Base-by-base conservation (phyloP, 2,113 vertebrate species). In the Campylomormyrus tamandua region DNA sequence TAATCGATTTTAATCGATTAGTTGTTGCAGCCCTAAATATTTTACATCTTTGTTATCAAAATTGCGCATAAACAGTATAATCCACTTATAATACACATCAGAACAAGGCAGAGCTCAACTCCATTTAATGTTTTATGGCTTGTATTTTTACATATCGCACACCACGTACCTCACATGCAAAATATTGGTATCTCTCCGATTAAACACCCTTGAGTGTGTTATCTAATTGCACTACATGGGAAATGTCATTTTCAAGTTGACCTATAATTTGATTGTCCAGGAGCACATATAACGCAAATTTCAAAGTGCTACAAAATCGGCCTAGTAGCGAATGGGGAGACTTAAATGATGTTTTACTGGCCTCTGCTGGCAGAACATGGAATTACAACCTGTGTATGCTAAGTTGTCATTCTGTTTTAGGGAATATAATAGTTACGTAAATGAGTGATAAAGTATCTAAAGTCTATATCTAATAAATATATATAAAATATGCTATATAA, bases 321-420 rank as follows among this genome's bases (percentile, higher is more conserved):
- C 35, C 39, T 0, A 48, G 8, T 83, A 24, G 21, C 8, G 9
- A 17, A 48, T 45, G 42, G 39, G 83, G 7, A 8, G 45, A 80
- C 70, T 90, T 89, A 24, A 11, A 7, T 50, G 56, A 58, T 1
- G 2, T 90, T 92, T 89, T 94, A 92, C 93, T 94, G 92, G 92
- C 94, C 94, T 95, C 96, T 95, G 89, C 90, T 95, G 95, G 94
- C 52, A 13, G 80, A 6, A 46, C 0, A 66, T 31, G 8, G 42
- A 70, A 88, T 17, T 31, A 46, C 66, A 46, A 5, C 56, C 52
- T 13, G 62, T 31, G 10, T 13, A 3, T 31, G 3, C 62, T 70
- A 70, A 31, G 27, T 31, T 42, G 35, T 39, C 70, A 19, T 80
- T 42, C 31, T 80, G 13, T 42, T 80, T 80, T 42, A 80, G 13